A percentile compares a stretch with the other conserved stretches of the same genome.
phyloP scores from a whole-genome alignment of 2,113 vertebrate genomes.

The Dipodomys ordii region DNA sequence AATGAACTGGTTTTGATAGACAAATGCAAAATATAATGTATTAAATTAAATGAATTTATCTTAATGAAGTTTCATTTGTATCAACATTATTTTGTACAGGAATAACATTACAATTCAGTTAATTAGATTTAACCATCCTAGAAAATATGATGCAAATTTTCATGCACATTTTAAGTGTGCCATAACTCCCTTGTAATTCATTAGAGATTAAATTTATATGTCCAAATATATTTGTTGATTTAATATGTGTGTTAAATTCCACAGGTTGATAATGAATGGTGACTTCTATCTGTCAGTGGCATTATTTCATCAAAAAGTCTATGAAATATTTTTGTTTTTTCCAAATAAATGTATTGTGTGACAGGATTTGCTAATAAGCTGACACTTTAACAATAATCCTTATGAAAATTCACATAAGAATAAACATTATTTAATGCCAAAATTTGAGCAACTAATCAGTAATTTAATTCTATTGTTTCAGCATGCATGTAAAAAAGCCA shows the following conservation, averaged over 20 bases:
- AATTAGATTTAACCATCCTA: not conserved
- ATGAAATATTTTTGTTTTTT: not conserved
- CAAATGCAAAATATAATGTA: not conserved
- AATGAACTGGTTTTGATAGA: not conserved
- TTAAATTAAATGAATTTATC: not conserved
- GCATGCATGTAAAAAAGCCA: not conserved
- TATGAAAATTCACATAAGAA: not conserved
- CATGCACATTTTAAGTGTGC: not conserved
- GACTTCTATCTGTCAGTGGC: not conserved
- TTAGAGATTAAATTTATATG: not conserved
- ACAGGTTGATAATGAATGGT: not conserved
- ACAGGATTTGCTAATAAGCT: not conserved
- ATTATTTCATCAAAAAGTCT: not conserved
- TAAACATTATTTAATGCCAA: not conserved
- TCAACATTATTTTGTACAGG: not conserved
- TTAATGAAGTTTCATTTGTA: not conserved
- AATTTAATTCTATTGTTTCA: not conserved
- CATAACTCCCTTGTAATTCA: not conserved
- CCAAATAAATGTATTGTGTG: not conserved
- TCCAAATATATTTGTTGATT: not conserved
- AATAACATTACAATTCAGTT: not conserved
- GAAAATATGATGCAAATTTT: not conserved
- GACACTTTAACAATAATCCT: not conserved
- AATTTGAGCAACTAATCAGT: not conserved
- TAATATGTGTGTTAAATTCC: not conserved